phyloP scores from a whole-genome alignment of 2,113 vertebrate species.

The Nyctereutes procyonoides region DNA sequence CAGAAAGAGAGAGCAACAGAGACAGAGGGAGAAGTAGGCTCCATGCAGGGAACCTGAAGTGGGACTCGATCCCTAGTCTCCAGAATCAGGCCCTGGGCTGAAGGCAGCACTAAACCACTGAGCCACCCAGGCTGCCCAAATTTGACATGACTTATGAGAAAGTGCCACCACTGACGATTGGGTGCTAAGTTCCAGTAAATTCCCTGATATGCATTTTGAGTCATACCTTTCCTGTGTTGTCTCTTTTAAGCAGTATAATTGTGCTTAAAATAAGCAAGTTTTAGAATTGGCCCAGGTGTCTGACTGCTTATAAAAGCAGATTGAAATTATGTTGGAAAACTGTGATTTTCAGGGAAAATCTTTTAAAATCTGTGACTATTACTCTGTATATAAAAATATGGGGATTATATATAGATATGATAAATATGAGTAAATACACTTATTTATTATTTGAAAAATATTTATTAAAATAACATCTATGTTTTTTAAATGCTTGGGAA shows the following conservation, averaged over 20 bases:
- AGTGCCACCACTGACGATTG: neutral
- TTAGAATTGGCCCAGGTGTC: neutral
- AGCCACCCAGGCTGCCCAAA: neutral
- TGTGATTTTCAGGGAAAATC: constrained; percentile 47
- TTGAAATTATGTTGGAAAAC: constrained; percentile 24
- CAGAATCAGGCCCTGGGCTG: no score
- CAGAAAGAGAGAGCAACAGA: no score
- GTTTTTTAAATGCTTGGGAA: neutral
- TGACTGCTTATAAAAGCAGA: neutral
- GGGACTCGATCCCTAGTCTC: no score
- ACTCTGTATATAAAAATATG: neutral
- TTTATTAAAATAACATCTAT: neutral
- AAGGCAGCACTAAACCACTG: no score
- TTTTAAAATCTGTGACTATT: neutral
- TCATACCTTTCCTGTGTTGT: neutral
- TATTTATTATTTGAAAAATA: neutral
- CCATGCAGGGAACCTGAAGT: no score
- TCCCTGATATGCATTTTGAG: neutral
- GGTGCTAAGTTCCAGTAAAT: neutral
- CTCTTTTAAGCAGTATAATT: neutral
- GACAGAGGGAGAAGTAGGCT: no score
- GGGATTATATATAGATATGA: neutral
- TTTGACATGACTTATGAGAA: neutral
- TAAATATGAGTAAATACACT: neutral
- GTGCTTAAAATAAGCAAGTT: neutral